phyloP scores from a whole-genome alignment of 2,113 vertebrate genomes.

The Syrmaticus mikado region DNA sequence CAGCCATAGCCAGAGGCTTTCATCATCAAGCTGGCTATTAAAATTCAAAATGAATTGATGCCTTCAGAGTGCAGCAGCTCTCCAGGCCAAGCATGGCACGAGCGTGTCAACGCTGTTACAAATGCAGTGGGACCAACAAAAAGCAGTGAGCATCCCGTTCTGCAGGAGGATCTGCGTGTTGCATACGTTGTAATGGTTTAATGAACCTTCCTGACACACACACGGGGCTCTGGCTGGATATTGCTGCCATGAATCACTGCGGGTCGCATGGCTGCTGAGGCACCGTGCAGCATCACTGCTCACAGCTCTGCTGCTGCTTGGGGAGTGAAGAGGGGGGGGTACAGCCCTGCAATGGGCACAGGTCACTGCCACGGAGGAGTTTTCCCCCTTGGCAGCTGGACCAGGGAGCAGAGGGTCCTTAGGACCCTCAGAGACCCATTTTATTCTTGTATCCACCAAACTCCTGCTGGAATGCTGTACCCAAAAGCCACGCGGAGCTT shows the following conservation, averaged over 20 bases:
- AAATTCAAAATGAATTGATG: not conserved
- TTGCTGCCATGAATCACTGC: not conserved
- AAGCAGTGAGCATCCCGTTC: not conserved
- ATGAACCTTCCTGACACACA: conserved; percentile 39
- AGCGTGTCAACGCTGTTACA: not conserved
- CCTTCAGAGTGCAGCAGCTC: not conserved
- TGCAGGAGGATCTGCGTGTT: not conserved
- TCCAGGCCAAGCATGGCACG: not conserved
- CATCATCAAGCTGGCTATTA: not conserved
- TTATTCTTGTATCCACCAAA: not conserved
- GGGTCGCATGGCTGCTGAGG: not conserved
- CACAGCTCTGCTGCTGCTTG: not conserved
- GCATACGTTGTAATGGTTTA: not conserved
- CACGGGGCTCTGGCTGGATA: not conserved
- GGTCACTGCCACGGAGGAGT: accelerated
- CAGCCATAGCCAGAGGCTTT: not conserved
- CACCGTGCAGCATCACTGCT: not conserved
- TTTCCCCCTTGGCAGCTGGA: not conserved
- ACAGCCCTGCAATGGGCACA: accelerated
- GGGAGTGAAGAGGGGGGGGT: not conserved
- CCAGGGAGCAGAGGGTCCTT: too few species aligned
- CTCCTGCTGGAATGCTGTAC: not conserved
- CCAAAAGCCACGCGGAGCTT: not conserved
- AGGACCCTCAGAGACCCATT: not conserved
- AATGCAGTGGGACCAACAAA: not conserved